A percentile compares a stretch with the other conserved stretches of the same genome.
Conservation (phyloP, 2,113 vertebrate species). For the Xenus cinereus region DNA sequence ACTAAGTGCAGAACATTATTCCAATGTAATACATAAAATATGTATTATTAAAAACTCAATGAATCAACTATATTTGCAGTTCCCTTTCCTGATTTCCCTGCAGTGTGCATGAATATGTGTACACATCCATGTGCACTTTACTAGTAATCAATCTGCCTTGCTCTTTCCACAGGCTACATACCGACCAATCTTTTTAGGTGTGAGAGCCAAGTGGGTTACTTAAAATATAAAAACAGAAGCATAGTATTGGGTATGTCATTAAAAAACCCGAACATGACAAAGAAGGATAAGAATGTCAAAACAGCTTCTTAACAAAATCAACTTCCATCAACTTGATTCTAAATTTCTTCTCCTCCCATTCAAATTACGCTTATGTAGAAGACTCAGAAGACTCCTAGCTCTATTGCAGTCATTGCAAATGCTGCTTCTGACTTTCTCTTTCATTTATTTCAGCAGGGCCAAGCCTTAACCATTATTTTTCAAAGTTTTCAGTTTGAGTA, state of each 20-base stretch:
- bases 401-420: background rate
- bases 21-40: background rate
- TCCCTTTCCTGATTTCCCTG: background rate
- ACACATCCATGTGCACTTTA: background rate
- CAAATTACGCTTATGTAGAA: background rate
- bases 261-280: background rate
- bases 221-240: background rate
- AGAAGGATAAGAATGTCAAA: background rate
- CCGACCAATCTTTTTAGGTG: background rate
- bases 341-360: background rate
- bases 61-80: background rate
- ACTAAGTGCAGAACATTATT: background rate
- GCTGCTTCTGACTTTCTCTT: background rate
- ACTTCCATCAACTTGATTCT: background rate
- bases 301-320: background rate
- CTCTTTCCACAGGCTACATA: background rate
- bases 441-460: background rate
- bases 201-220: background rate
- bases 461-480: background rate
- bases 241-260: background rate
- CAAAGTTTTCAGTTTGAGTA: background rate
- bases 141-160: background rate
- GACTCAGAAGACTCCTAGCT: background rate
- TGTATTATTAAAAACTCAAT: background rate
- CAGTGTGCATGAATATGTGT: background rate